phyloP scores from a whole-genome alignment of 1,140 invertebrate species.

The Solen grandis region DNA sequence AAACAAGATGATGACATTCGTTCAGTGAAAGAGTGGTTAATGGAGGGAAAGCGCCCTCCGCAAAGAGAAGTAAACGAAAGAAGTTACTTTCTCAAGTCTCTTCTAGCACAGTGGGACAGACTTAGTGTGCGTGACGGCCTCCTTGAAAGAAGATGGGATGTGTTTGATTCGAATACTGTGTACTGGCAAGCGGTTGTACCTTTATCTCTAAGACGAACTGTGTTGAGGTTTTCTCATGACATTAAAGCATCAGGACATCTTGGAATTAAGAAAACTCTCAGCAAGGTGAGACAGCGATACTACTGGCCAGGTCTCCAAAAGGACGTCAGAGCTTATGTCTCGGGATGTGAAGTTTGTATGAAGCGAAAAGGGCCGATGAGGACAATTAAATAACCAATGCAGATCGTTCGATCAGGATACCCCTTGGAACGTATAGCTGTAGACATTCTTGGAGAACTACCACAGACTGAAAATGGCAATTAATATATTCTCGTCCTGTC shows the following conservation, averaged over 20 bases:
- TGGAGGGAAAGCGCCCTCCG: background rate
- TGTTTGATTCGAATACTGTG: background rate
- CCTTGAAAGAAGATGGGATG: background rate
- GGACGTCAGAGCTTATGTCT: background rate
- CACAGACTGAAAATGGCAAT: background rate
- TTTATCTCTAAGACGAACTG: too few relatives aligned
- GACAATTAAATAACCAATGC: background rate
- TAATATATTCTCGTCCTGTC: constrained; percentile 55
- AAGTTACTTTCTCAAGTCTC: background rate
- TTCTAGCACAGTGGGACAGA: background rate
- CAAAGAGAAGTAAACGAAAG: background rate
- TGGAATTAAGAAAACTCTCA: background rate
- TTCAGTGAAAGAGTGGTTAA: background rate
- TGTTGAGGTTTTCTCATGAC: background rate
- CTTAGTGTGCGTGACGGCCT: background rate
- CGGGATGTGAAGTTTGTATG: constrained; percentile 4
- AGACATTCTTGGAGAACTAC: constrained; percentile 17
- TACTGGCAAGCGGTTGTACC: background rate
- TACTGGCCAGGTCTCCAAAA: constrained; percentile 3
- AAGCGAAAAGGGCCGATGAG: background rate
- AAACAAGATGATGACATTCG: background rate
- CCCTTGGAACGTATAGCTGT: constrained; percentile 4
- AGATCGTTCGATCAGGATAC: background rate
- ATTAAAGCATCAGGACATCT: background rate
- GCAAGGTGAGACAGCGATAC: background rate